Evolutionary conservation across 2,113 vertebrate species (phyloP), one percentile per base, ranked within the genome.

Genomic region (Hemicordylus capensis): DNA sequence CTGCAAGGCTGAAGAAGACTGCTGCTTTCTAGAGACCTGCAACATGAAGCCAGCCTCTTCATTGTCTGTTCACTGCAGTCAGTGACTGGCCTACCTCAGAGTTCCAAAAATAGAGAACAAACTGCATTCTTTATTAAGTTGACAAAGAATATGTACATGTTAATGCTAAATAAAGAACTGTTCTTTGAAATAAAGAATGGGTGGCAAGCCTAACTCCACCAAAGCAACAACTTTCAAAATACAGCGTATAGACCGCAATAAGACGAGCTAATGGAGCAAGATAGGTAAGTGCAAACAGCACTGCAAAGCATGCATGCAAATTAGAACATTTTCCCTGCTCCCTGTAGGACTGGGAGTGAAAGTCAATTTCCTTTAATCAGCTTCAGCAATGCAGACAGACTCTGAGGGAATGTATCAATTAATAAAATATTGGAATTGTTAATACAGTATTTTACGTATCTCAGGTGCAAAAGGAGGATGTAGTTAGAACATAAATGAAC

Each of bases 291-390:
- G 42, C 39, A 61, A 34, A 22, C 19, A 22, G 22, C 69, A 46
- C 37, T 19, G 48, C 9, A 56, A 69, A 67, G 28, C 58, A 24
- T 26, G 51, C 51, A 59, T 42, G 14, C 77, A 58, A 66, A 58
- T 78, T 2, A 76, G 63, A 78, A 78, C 26, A 54, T 84, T 78
- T 80, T 66, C 85, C 24, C 22, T 22, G 9, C 42, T 85, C 72
- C 76, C 64, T 17, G 34, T 85, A 66, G 28, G 24, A 64, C 6
- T 88, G 80, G 61, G 85, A 90, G 85, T 69, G 1, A 51, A 64
- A 1, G 17, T 84, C 72, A 88, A 69, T 92, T 89, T 89, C 85
- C 77, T 79, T 44, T 75, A 54, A 88, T 81, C 88, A 89, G 87
- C 66, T 88, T 61, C 24, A 74, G 39, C 44, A 66, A 63, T 82